Base-by-base conservation (phyloP, 2,888 invertebrate genomes). In the Nomada hirtipes region DNA sequence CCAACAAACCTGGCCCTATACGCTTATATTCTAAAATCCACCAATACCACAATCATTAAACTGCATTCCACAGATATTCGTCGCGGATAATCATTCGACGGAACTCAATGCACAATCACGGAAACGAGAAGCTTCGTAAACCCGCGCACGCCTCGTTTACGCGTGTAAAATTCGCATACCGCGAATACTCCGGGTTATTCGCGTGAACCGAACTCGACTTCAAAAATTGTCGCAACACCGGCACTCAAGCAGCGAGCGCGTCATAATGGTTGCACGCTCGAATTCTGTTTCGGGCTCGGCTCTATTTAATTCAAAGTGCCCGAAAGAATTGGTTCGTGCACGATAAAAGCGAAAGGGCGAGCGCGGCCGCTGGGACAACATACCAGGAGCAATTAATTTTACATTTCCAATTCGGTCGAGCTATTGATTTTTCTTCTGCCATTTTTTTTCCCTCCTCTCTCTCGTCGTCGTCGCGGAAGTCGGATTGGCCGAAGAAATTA, bases 281-380 rank as follows among this genome's bases (percentile, higher is more conserved):
- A 72, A 64, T 64, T 64, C 44, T 47, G 63, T 72, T 44, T n/a
- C 53, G 26, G n/a, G 23, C 10, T 42, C 55, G 36, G 55, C n/a
- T 15, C 20, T 13, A 4, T 57, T 57, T 55, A 64, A 26, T 44
- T 13, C 53, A 11, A 23, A 55, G 44, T 29, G n/a, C n/a, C 55
- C 15, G 64, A 57, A 57, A 61, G 29, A 57, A 29, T 63, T 63
- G 72, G 63, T n/a, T 15, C 18, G 18, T 7, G 29, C n/a, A 11
- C 15, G 10, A 7, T 44, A 4, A 15, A 44, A 44, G 4, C 4
- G 15, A 13, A 20, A 57, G 1, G 13, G n/a, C 36, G 23, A 26
- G 15, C n/a, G 9, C 42, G 23, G 36, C 1, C 36, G 36, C 29
- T 29, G 29, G 7, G 7, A 29, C 29, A 29, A 29, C 29, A 29